A percentile compares a stretch with the other conserved stretches of the same genome.
phyloP scores from a whole-genome alignment of 2,797 vertebrate genomes.

The Falco novaeseelandiae region DNA sequence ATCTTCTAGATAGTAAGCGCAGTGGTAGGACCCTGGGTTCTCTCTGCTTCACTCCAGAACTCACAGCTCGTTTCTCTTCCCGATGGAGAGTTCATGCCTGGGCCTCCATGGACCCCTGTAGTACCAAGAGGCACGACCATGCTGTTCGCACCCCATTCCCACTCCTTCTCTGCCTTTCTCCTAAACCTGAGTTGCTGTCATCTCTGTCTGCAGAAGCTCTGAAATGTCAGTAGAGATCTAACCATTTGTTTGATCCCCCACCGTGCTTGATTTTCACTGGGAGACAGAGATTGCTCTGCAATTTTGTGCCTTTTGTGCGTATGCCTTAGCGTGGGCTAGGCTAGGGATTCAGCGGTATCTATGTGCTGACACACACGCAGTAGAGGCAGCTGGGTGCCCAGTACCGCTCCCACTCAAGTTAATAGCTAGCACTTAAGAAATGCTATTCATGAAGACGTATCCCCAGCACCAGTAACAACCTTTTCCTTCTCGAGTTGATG shows the following conservation, averaged over 20 bases:
- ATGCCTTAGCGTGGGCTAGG: background rate
- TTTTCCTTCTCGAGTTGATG: background rate
- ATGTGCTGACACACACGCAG: background rate
- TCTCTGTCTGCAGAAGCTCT: background rate
- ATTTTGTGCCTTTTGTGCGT: background rate
- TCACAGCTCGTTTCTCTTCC: background rate
- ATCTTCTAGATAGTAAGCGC: background rate
- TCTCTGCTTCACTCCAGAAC: background rate
- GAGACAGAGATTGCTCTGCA: background rate
- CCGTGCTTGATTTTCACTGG: background rate
- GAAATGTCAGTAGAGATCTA: background rate
- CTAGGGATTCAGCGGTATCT: background rate
- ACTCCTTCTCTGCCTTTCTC: background rate
- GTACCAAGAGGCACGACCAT: background rate
- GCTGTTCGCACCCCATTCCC: background rate
- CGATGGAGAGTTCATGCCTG: background rate
- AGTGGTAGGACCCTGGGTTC: background rate
- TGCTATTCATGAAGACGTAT: background rate
- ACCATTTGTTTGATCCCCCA: background rate
- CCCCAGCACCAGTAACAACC: background rate
- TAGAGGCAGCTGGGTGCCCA: conserved; percentile 49
- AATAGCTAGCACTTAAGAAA: background rate
- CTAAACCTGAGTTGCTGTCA: background rate
- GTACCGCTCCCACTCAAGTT: conserved; percentile 44
- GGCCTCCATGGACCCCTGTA: accelerated